Evolutionary conservation across 35 echinoderm and acorn worm species (phyloP), one percentile per base, ranked within the genome.

Genomic region (Strongylocentrotus purpuratus): DNA sequence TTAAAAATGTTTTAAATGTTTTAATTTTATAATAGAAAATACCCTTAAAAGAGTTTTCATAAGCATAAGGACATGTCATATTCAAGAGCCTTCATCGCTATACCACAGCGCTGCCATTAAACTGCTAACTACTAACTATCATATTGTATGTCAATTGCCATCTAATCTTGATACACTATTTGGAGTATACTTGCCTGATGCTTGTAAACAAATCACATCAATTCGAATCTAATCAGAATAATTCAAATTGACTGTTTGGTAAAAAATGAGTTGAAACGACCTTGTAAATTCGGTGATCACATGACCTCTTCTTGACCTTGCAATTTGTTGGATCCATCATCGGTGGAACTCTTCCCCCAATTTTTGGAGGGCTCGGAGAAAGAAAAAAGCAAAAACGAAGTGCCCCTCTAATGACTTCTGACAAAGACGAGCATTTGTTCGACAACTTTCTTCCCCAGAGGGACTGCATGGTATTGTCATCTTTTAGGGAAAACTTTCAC

Each of bases 391-490:
- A 35, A 46, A 89, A 89, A 89, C 87, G 32, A 89, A 89, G 32
- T 89, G 45, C 87, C 45, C 32, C 33, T 45, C 32, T 89, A 89
- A 89, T 46, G 45, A 45, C 87, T 89, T 89, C n/a, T 89, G 87
- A 89, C 87, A 89, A 89, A 89, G 45, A 46, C 87, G 87, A 46
- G 87, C 45, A 89, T 31, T 89, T 89, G 87, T 89, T 89, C 87
- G 87, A 89, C 87, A 89, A 89, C 33, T 22, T 45, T 89, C n/a
- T 17, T 4, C 5, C 32, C 45, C 87, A 11, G 9, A 45, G 45
- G 87, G 87, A 46, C 12, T 13, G 87, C 13, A 89, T 89, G 87
- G 87, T 89, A 45, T 89, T 89, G 87, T 33, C 87, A 89, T 89
- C 45, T 89, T 89, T 45, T 33, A 2, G 85, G n/a, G 32, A 45